phyloP scores from a whole-genome alignment of 1,140 invertebrate species.

The Steinernema khuongi region DNA sequence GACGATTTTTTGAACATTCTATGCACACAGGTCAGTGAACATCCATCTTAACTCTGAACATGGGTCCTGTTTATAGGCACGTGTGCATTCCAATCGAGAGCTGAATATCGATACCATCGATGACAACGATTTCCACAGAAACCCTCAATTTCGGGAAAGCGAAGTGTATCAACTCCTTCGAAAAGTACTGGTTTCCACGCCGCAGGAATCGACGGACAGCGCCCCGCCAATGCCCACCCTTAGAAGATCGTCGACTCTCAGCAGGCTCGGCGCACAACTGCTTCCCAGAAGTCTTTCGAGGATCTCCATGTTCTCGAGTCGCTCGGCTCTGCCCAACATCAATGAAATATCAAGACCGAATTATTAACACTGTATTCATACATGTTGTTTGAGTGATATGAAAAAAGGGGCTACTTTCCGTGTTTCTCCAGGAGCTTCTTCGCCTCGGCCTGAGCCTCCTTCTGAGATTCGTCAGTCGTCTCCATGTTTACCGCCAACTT shows the following conservation, averaged over 20 bases:
- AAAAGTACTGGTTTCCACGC: not conserved
- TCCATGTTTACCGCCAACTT: conserved; percentile 47
- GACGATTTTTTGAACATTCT: not conserved
- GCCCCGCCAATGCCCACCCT: not conserved
- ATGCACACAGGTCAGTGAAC: not conserved
- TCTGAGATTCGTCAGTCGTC: conserved; percentile 46
- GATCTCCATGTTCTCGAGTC: not conserved
- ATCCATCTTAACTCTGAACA: not conserved
- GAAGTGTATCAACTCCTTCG: not conserved
- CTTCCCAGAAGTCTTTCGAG: not conserved
- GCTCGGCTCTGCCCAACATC: not conserved
- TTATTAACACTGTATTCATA: too few relatives aligned
- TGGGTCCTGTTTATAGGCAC: not conserved
- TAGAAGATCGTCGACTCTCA: not conserved
- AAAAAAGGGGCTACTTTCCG: too few relatives aligned
- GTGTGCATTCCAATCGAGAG: not conserved
- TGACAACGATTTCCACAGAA: not conserved
- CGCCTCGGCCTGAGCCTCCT: conserved; percentile 29
- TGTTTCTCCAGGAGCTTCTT: conserved; percentile 32
- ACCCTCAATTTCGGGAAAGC: not conserved
- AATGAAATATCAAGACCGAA: too few relatives aligned
- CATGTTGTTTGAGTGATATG: too few relatives aligned
- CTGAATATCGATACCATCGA: not conserved
- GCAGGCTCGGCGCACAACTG: not conserved
- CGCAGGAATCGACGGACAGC: not conserved